phyloP scores from a whole-genome alignment of 2,113 vertebrate genomes.

The Pterocles orientalis region DNA sequence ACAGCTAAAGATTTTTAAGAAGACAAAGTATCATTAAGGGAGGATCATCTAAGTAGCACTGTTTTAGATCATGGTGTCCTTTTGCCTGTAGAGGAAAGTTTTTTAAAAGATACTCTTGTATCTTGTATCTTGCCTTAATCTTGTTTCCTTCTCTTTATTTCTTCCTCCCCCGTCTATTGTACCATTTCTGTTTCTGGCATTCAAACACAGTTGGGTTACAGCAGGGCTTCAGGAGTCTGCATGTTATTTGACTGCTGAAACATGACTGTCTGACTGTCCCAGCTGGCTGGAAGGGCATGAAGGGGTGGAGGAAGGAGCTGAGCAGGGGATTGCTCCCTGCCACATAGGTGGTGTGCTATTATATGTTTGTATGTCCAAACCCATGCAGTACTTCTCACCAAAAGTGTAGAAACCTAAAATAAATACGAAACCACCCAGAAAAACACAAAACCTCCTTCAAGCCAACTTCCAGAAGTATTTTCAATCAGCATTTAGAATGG shows the following conservation, averaged over 20 bases:
- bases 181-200: background rate
- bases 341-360: background rate
- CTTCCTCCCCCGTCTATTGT: background rate
- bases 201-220: background rate
- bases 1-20: background rate
- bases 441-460: background rate
- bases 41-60: background rate
- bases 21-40: accelerated
- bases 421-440: background rate
- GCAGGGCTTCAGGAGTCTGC: background rate
- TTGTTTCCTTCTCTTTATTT: background rate
- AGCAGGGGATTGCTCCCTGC: background rate
- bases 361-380: background rate
- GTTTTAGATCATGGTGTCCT: background rate
- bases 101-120: background rate
- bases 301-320: background rate
- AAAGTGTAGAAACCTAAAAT: background rate
- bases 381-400: background rate
- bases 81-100: background rate
- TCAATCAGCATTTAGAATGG: background rate
- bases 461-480: background rate
- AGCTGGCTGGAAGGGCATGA: background rate
- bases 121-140: background rate
- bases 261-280: background rate
- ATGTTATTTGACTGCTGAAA: background rate